These are phyloP conservation scores for Nemapogon koenigi DNA, from an alignment of 2,888 invertebrate genomes.

Conservation along the genomic window DNA sequence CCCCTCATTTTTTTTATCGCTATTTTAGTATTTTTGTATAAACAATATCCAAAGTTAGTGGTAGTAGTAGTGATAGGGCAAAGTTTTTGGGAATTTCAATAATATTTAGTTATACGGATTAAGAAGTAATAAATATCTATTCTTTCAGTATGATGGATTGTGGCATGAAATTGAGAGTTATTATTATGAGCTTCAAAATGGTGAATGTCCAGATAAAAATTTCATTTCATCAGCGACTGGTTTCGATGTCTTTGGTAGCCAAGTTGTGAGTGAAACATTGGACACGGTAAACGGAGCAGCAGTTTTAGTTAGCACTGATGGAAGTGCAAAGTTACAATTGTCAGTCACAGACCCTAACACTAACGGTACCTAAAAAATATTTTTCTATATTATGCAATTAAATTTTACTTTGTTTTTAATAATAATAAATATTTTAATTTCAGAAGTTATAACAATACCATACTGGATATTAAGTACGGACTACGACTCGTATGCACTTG, in stretches of 20 bases:
- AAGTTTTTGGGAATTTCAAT: too few relatives aligned
- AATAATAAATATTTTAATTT: neutral
- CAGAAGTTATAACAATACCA: neutral
- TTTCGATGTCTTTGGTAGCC: conserved; percentile 18
- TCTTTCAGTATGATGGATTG: conserved; percentile 35
- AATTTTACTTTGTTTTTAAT: neutral
- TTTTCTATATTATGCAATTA: neutral
- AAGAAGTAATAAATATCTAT: too few relatives aligned
- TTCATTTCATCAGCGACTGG: neutral
- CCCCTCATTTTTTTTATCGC: too few relatives aligned
- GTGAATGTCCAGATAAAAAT: conserved; percentile 23
- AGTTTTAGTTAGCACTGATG: conserved; percentile 10
- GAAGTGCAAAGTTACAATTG: conserved; percentile 7
- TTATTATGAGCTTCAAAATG: conserved; percentile 27
- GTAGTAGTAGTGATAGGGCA: too few relatives aligned
- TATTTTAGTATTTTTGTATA: too few relatives aligned
- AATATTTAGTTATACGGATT: too few relatives aligned
- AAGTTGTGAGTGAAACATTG: conserved; percentile 18
- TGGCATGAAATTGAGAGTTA: conserved; percentile 45
- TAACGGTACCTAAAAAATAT: neutral
- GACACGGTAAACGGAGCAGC: conserved; percentile 15
- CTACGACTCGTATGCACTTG: conserved; percentile 6
- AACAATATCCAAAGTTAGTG: too few relatives aligned
- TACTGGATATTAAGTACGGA: conserved; percentile 9
- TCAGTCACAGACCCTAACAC: neutral